Evolutionary conservation across 2,797 vertebrate species (phyloP).

Genomic region (Bradypodion pumilum): DNA sequence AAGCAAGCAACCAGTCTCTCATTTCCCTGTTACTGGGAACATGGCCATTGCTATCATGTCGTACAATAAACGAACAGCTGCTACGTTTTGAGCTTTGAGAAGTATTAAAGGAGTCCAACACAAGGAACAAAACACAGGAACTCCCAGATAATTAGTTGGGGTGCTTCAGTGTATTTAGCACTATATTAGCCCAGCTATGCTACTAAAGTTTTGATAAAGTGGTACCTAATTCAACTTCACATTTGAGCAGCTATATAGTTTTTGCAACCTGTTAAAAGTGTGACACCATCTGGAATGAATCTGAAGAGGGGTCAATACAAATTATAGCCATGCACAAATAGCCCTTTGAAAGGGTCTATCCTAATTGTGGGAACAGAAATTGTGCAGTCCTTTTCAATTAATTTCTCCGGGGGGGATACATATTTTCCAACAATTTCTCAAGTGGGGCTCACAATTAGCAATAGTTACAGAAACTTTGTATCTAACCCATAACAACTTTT

Average conservation of each 20-base stretch:
- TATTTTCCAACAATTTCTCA: too few relatives aligned
- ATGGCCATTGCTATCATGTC: slow-evolving; percentile 9
- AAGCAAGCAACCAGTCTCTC: background rate
- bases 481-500: too few relatives aligned
- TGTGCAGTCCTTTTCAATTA: too few relatives aligned
- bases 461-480: too few relatives aligned
- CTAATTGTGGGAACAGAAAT: too few relatives aligned
- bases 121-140: slow-evolving; percentile 2
- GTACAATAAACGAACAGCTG: slow-evolving; percentile 16
- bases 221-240: background rate
- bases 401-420: too few relatives aligned
- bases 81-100: slow-evolving; percentile 2
- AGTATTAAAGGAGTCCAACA: slow-evolving; percentile 7
- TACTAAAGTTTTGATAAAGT: background rate
- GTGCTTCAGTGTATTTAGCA: slow-evolving; percentile 8
- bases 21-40: slow-evolving; percentile 11
- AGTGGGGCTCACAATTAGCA: too few relatives aligned
- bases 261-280: slow-evolving; percentile 9
- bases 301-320: slow-evolving; percentile 6
- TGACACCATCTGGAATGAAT: background rate
- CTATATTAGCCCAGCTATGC: slow-evolving; percentile 1
- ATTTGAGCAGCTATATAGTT: slow-evolving; percentile 23
- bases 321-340: background rate
- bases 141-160: slow-evolving; percentile 17
- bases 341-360: too few relatives aligned